Base-by-base conservation (phyloP, 2,113 vertebrate species). In the Climacteris rufus region DNA sequence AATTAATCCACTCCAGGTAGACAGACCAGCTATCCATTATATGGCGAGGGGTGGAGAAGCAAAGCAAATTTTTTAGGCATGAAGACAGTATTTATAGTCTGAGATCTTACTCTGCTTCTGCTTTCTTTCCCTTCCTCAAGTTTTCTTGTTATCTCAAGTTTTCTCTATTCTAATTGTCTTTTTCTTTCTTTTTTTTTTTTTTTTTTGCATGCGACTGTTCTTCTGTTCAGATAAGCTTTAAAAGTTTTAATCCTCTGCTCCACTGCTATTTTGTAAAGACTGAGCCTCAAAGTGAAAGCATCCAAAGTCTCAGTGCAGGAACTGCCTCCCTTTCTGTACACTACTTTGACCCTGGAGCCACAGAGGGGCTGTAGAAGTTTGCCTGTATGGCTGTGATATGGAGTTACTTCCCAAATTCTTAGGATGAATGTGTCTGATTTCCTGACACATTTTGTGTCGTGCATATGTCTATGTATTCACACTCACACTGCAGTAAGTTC, bases 381-480 rank as follows among this genome's bases (percentile, higher is more conserved):
- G 31, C 22, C 44, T 44, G 3, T 3, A 15, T 47, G 40, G 37
- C 42, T 60, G 23, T 49, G 45, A 50, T 53, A 45, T 19, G 33
- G 17, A 47, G 19, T 40, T 70, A 30, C 11, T 47, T 74, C 61
- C 53, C 45, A 50, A 70, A 64, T 69, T 87, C 63, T 68, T 49
- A 68, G 0, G 1, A n/a, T 11, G n/a, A 82, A 57, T 57, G 25
- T 39, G 39, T 53, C 21, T 22, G 10, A 53, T 71, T 84, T 63
- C 44, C 33, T 71, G 66, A 24, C 0, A 0, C 6, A 0, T 28
- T 63, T 27, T 44, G 13, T 40, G 75, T 61, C 2, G 5, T 30
- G 57, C 4, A 2, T 59, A 47, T 15, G 12, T 35, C 69, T 78
- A 7, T 31, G 39, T 22, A 89, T 75, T 61, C 61, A 72, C 54